These are phyloP conservation scores for Protobothrops mucrosquamatus DNA, from an alignment of 2,113 vertebrate genomes.

Conservation along the genomic window DNA sequence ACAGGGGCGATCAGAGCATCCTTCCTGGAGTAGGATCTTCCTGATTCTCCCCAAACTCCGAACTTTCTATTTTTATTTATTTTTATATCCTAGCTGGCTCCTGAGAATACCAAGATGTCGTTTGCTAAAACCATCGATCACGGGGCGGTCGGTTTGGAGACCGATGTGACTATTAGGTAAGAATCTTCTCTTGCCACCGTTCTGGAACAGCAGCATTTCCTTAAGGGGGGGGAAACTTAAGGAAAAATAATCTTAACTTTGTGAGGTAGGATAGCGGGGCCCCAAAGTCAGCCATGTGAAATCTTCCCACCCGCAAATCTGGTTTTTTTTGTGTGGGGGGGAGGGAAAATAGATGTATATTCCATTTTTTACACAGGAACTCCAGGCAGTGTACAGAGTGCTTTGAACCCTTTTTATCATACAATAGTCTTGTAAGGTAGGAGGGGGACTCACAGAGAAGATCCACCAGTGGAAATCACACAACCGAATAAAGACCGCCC, in stretches of 20 bases:
- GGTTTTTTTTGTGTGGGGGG: background rate
- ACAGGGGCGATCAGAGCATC: too few relatives aligned
- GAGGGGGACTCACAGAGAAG: too few relatives aligned
- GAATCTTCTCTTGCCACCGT: background rate
- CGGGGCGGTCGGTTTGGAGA: constrained; percentile 81
- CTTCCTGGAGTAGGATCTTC: background rate
- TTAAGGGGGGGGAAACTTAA: background rate
- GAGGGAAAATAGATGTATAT: too few relatives aligned
- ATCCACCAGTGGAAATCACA: too few relatives aligned
- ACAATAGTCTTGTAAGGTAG: too few relatives aligned
- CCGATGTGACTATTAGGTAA: constrained; percentile 87
- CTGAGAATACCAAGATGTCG: constrained; percentile 90
- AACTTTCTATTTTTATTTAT: background rate
- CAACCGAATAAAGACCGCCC: too few relatives aligned
- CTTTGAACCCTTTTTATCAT: too few relatives aligned
- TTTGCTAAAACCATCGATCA: constrained; percentile 86
- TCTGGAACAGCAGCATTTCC: background rate
- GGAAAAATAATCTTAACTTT: too few relatives aligned
- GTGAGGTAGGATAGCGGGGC: too few relatives aligned
- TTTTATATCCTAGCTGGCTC: constrained; percentile 79
- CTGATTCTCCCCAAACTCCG: background rate
- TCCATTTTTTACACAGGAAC: too few relatives aligned
- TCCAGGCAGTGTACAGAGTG: too few relatives aligned
- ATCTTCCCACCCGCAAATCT: background rate
- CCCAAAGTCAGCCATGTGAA: background rate